Evolutionary conservation across 2,113 vertebrate genomes (phyloP).

Genomic region (Pachyramphus minor): DNA sequence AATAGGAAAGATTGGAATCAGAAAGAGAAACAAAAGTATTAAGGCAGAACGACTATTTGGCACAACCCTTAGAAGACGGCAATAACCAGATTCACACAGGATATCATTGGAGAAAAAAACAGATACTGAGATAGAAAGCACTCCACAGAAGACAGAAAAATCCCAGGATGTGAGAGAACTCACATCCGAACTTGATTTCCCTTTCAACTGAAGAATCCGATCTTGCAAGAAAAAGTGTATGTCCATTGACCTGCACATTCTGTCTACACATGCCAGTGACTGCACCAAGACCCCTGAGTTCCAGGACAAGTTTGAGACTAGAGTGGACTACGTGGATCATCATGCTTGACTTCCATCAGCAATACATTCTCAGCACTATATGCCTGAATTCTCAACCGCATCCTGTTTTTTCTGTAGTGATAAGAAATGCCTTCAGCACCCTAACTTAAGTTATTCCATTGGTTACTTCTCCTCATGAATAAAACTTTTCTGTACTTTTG

Average conservation of each 20-base stretch:
- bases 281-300: neutral
- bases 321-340: neutral
- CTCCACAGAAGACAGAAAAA: neutral
- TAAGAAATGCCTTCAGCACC: neutral
- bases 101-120: neutral
- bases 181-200: neutral
- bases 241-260: neutral
- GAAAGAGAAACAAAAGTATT: neutral
- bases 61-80: neutral
- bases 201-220: too few species aligned
- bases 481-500: neutral
- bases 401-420: neutral
- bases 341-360: neutral
- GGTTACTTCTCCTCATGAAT: neutral
- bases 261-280: neutral
- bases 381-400: neutral
- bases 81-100: neutral
- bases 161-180: neutral
- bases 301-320: neutral
- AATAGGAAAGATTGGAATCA: neutral
- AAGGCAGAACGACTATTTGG: neutral
- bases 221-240: too few species aligned
- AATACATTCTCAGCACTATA: neutral
- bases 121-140: neutral
- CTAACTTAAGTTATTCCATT: neutral